A percentile compares a stretch with the other conserved stretches of the same genome.
Evolutionary conservation across 2,797 vertebrate species (phyloP).

Genomic region (Xiphorhynchus erythropygius): DNA sequence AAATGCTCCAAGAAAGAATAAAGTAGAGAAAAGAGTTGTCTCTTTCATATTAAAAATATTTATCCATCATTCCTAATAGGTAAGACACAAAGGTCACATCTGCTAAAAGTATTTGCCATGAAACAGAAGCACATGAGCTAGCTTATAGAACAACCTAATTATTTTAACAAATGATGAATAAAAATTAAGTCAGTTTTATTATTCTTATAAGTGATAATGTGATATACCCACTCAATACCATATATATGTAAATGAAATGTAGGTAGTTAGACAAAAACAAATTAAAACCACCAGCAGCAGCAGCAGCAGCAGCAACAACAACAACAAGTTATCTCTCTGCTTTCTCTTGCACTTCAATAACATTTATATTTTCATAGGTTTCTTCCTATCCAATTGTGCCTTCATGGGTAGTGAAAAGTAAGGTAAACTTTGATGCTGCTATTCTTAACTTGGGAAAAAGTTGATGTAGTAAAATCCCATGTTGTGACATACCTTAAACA

Average conservation of each 20-base stretch:
- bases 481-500: not conserved
- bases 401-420: conserved; percentile 61
- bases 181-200: not conserved
- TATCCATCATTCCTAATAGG: not conserved
- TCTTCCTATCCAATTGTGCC: conserved; percentile 46
- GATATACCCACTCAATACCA: too few relatives aligned
- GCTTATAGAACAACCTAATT: not conserved
- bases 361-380: not conserved
- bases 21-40: not conserved
- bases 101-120: not conserved
- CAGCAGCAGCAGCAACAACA: not conserved
- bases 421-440: not conserved
- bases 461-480: not conserved
- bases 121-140: not conserved
- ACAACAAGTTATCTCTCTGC: not conserved
- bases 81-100: not conserved
- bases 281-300: not conserved
- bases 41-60: not conserved
- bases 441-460: not conserved
- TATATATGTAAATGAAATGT: not conserved
- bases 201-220: not conserved
- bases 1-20: not conserved
- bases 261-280: not conserved
- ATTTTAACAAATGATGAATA: not conserved
- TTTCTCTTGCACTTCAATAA: not conserved